Evolutionary conservation across 2,113 vertebrate genomes (phyloP).

Genomic region (Mastomys natalensis): DNA sequence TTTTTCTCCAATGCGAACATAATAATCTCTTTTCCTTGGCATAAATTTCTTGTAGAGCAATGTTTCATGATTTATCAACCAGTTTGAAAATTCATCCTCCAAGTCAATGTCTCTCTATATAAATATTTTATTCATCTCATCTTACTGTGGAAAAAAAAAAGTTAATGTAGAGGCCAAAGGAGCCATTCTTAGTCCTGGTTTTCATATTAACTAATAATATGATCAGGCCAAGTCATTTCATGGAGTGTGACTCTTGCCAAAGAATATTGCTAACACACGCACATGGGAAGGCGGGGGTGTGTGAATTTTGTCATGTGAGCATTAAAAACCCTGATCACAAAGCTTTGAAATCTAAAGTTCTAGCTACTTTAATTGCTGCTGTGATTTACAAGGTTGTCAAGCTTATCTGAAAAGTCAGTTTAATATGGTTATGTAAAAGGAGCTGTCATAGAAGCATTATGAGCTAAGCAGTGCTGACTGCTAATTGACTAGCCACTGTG

Average conservation of each 20-base stretch:
- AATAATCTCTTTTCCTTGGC: neutral
- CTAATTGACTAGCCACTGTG: neutral
- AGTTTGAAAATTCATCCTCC: conserved; percentile 10
- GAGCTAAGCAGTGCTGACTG: neutral
- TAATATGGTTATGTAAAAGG: neutral
- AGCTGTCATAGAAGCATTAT: neutral
- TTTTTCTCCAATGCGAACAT: conserved; percentile 39
- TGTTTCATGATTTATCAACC: neutral
- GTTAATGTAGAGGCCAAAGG: neutral
- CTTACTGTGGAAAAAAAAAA: neutral
- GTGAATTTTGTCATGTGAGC: neutral
- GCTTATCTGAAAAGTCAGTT: neutral
- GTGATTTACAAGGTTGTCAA: neutral
- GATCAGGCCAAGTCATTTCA: neutral
- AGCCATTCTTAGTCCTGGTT: neutral
- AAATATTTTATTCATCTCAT: conserved; percentile 5
- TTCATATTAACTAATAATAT: neutral
- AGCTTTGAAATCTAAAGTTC: conserved; percentile 11
- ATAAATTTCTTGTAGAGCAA: conserved; percentile 27
- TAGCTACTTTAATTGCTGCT: neutral
- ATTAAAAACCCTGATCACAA: neutral
- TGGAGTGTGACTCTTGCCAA: neutral
- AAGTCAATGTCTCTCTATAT: neutral
- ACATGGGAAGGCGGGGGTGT: too few relatives aligned
- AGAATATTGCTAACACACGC: neutral